Conservation (phyloP, 2,797 vertebrate species). For the Hoplostethus atlanticus region DNA sequence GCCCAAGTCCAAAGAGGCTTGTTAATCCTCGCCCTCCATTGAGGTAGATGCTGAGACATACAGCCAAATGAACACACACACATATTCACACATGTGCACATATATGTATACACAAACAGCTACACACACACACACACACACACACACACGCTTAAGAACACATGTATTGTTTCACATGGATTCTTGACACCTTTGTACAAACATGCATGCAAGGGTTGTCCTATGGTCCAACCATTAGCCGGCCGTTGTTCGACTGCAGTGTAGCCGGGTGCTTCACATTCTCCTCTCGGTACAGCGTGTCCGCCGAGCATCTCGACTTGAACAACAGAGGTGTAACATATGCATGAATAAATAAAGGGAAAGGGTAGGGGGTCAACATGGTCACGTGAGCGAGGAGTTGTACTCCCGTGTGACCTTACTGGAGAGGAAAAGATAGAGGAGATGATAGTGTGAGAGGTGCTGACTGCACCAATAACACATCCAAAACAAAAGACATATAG, state of each 20-base stretch:
- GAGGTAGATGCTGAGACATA: conserved; percentile 27
- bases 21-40: conserved; percentile 64
- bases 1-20: conserved; percentile 63
- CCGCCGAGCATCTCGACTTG: conserved; percentile 9
- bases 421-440: not conserved
- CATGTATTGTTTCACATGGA: not conserved
- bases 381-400: conserved; percentile 16
- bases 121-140: no score
- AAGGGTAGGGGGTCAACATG: conserved; percentile 53
- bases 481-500: conserved; percentile 1
- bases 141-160: conserved; percentile 7
- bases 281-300: not conserved
- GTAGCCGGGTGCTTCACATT: not conserved
- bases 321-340: conserved; percentile 37
- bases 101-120: not conserved
- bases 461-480: not conserved
- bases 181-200: conserved; percentile 1
- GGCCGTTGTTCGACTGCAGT: conserved; percentile 15
- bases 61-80: conserved; percentile 4
- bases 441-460: conserved; percentile 7
- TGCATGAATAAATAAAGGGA: conserved; percentile 60
- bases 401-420: conserved; percentile 5
- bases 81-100: not conserved
- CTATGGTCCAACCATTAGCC: not conserved
- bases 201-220: not conserved